Evolutionary conservation across 2,888 invertebrate genomes (phyloP), one percentile per base, ranked within the genome.

Genomic region (Sericinus montela): DNA sequence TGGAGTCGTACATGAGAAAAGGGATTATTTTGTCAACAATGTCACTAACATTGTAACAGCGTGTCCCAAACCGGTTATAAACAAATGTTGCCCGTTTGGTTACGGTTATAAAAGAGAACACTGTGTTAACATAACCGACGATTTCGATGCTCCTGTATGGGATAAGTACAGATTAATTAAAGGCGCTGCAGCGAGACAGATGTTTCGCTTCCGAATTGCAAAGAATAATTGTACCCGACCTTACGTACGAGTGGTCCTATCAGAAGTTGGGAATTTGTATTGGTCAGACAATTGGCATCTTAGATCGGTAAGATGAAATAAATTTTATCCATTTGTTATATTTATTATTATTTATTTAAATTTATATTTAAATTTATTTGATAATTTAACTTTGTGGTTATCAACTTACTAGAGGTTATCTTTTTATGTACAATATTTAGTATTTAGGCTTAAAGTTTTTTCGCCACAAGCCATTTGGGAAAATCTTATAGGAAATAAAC

Each of bases 31-130:
- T 37, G 43, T 59, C 1, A 69, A 74, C 13, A 57, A 59, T 5
- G 52, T 48, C 0, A 69, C 59, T 0, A 55, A 63, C 1, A 38
- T 42, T 1, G 52, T 68, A 35, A 50, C 75, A 71, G 0, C 81
- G 79, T 57, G 40, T 72, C 1, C 77, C 75, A 45, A 53, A 51
- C 8, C 74, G 75, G 30, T 57, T 67, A 34, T 73, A 0, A 51
- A 64, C 4, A 85, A 83, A 52, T 85, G 85, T 36, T 85, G 85
- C 44, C 74, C 72, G 0, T 48, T 60, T 0, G 81, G 80, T 0
- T 53, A 55, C n/a, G 74, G 59, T 0, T 73, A 71, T 37, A 15
- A 0, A 36, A 23, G 1, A 70, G 53, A n/a, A n/a, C 0, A 0
- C 4, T 85, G 85, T 58, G 58, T 63, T 0, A 51, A 58, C 10